Conservation (phyloP, 2,888 invertebrate genomes). For the Mythimna impura region DNA sequence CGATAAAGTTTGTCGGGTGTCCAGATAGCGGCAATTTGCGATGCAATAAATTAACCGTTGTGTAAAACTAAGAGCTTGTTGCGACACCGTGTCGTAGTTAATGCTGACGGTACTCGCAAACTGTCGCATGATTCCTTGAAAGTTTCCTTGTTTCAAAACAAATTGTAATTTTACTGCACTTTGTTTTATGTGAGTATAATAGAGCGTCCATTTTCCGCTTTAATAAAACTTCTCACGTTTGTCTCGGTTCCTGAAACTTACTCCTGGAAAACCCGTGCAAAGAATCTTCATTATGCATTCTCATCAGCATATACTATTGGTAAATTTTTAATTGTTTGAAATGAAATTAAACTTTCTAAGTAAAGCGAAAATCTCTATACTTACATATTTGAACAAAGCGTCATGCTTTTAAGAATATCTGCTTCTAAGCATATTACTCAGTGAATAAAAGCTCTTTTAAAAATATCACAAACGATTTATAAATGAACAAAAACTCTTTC, state of each 20-base stretch:
- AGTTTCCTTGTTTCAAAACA: constrained; percentile 48
- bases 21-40: constrained; percentile 58
- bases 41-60: constrained; percentile 63
- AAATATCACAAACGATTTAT: constrained; percentile 20
- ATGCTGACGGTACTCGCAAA: constrained; percentile 32
- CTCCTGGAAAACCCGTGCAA: background rate
- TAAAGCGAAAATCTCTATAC: constrained; percentile 9
- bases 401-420: constrained; percentile 17
- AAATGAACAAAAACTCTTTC: constrained; percentile 21
- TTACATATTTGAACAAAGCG: background rate
- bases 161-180: constrained; percentile 43
- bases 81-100: constrained; percentile 44
- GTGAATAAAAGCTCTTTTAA: constrained; percentile 19
- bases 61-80: constrained; percentile 52
- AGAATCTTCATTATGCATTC: constrained; percentile 11
- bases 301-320: background rate
- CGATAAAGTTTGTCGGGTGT: constrained; percentile 60
- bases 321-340: constrained; percentile 11
- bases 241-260: constrained; percentile 8
- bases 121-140: constrained; percentile 38
- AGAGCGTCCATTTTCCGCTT: constrained; percentile 7
- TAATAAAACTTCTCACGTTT: constrained; percentile 36
- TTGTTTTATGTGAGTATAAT: constrained; percentile 39
- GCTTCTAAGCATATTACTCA: constrained; percentile 29
- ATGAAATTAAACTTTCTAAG: constrained; percentile 14